Conservation (phyloP, 2,797 vertebrate species). For the Gymnothorax javanicus region DNA sequence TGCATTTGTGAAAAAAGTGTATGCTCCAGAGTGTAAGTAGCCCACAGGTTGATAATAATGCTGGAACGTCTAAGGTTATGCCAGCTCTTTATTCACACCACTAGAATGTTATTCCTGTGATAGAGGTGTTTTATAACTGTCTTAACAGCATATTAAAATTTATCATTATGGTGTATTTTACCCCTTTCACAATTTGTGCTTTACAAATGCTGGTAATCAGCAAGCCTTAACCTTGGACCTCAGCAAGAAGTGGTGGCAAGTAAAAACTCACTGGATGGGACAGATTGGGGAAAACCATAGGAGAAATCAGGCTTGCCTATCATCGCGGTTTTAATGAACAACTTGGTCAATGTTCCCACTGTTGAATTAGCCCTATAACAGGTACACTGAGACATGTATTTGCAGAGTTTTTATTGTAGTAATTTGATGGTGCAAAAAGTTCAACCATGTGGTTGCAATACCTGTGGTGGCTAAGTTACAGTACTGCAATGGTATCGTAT, state of each 20-base stretch:
- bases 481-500: too few relatives aligned
- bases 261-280: background rate
- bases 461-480: too few relatives aligned
- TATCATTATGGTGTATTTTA: too few relatives aligned
- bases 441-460: too few relatives aligned
- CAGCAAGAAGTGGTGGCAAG: background rate
- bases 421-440: too few relatives aligned
- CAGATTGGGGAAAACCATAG: background rate
- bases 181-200: too few relatives aligned
- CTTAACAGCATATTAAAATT: background rate
- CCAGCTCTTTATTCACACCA: background rate
- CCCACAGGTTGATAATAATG: background rate
- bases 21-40: too few relatives aligned
- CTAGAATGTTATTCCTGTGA: background rate
- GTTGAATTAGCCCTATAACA: background rate
- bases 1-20: too few relatives aligned
- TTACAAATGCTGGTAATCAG: too few relatives aligned
- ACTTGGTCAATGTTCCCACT: background rate
- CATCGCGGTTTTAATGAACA: background rate
- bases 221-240: background rate
- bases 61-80: background rate
- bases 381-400: too few relatives aligned
- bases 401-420: too few relatives aligned
- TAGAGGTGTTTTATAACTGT: background rate
- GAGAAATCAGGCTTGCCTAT: background rate